Percentiles rank a stretch among this genome's conserved stretches.
Conservation (phyloP, 2,113 vertebrate genomes). For the Theropithecus gelada region DNA sequence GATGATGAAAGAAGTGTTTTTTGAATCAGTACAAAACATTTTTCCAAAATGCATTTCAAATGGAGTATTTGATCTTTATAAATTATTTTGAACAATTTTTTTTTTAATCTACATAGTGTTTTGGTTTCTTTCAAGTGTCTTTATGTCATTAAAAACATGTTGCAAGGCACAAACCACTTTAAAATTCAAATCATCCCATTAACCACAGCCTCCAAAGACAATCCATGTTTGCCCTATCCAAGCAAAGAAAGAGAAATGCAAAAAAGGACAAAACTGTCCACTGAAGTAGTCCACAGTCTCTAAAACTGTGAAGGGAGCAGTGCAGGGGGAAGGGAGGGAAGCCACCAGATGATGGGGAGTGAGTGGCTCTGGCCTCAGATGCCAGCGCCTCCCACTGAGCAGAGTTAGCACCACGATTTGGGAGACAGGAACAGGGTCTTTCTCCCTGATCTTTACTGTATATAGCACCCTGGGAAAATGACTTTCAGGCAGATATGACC, state of each 20-base stretch:
- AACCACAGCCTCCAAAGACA: not conserved
- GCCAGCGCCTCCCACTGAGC: not conserved
- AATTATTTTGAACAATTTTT: not conserved
- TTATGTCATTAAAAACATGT: not conserved
- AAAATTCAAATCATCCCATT: not conserved
- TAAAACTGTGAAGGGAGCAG: not conserved
- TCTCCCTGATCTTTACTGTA: not conserved
- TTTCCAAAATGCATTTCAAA: not conserved
- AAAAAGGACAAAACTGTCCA: not conserved
- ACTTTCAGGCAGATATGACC: not conserved
- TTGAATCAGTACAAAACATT: not conserved
- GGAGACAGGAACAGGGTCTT: not conserved
- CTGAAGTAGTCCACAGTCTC: not conserved
- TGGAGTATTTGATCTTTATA: not conserved
- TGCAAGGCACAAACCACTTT: not conserved
- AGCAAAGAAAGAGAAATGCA: not conserved
- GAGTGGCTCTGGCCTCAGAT: not conserved
- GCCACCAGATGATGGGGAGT: accelerated
- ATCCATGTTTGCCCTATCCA: not conserved
- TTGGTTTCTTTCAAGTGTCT: not conserved
- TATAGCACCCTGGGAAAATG: not conserved
- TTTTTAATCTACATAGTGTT: not conserved
- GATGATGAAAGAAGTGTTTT: not conserved
- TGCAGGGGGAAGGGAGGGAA: accelerated
- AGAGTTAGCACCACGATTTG: not conserved